Base-by-base conservation (phyloP, 2,888 invertebrate genomes). In the Calliphora vomitoria region DNA sequence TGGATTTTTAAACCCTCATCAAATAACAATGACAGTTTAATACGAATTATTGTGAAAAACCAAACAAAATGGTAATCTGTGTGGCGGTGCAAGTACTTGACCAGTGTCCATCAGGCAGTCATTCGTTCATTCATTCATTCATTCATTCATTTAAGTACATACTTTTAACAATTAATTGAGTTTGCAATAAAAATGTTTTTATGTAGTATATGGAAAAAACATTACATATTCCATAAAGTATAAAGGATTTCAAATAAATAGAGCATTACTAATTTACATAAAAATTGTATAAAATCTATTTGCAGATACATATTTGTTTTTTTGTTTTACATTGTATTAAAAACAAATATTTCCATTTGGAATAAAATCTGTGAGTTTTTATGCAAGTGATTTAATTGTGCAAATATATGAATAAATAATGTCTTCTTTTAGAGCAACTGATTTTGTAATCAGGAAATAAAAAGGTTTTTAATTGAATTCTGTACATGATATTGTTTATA, bases 1-100 rank as follows among this genome's bases (percentile, higher is more conserved):
- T 55, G 20, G 10, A 18, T 55, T 55, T 55, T 55, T 20, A 55
- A 55, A 55, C 20, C 20, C 55, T 55, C 55, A 55, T 55, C 55
- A 55, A 20, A 55, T 10, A 55, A 10, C 18, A 55, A 55, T 55
- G 10, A 55, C 18, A 55, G 55, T 55, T 55, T 55, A 55, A 55
- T 55, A 55, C 8, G 20, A 10, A 55, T 10, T 55, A 20, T 20
- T 20, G 18, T n/a, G 53, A 53, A 18, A 20, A 55, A 2, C 4
- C 55, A 55, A 18, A 8, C 55, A 55, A 18, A 18, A 20, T 55
- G 55, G 55, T 53, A 53, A n/a, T 53, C 2, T 20, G 8, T 55
- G 20, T 20, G 55, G 20, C 20, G 20, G 0, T 8, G 8, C 10
- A 11, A 41, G 11, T 11, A n/a, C 18, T 53, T 53, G n/a, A 18